phyloP scores from a whole-genome alignment of 2,888 invertebrate genomes.

The Synanthedon vespiformis region DNA sequence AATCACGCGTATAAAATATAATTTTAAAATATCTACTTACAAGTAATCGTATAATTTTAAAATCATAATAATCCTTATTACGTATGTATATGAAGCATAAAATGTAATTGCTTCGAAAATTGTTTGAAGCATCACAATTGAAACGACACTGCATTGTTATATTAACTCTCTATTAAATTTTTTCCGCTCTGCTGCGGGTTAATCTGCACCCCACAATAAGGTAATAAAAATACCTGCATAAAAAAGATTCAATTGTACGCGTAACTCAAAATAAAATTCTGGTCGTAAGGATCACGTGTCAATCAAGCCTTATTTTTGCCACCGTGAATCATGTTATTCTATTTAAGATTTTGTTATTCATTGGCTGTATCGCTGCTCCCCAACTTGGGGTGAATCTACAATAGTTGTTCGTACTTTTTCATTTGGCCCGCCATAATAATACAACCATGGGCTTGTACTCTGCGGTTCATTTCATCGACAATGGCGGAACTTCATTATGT shows the following conservation, averaged over 20 bases:
- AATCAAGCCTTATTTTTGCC: constrained; percentile 53
- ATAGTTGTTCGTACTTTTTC: constrained; percentile 17
- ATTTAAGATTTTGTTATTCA: constrained; percentile 60
- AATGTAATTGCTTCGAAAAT: no score
- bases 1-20: no score
- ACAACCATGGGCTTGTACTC: neutral
- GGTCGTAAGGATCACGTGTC: constrained; percentile 57
- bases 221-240: constrained; percentile 50
- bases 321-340: constrained; percentile 58
- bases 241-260: constrained; percentile 40
- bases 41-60: no score
- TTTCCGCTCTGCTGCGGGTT: constrained; percentile 51
- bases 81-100: no score
- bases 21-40: no score
- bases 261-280: constrained; percentile 45
- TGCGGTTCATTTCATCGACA: constrained; percentile 2
- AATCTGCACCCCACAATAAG: constrained; percentile 47
- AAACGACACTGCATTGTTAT: constrained; percentile 26
- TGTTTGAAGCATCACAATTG: no score
- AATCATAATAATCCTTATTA: no score
- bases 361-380: constrained; percentile 52
- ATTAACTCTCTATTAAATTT: constrained; percentile 56
- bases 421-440: neutral
- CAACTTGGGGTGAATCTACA: constrained; percentile 27
- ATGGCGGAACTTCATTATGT: constrained; percentile 1